Percentiles rank a stretch among this genome's conserved stretches.
phyloP scores from a whole-genome alignment of 2,888 invertebrate species.

The Tubulanus polymorphus region DNA sequence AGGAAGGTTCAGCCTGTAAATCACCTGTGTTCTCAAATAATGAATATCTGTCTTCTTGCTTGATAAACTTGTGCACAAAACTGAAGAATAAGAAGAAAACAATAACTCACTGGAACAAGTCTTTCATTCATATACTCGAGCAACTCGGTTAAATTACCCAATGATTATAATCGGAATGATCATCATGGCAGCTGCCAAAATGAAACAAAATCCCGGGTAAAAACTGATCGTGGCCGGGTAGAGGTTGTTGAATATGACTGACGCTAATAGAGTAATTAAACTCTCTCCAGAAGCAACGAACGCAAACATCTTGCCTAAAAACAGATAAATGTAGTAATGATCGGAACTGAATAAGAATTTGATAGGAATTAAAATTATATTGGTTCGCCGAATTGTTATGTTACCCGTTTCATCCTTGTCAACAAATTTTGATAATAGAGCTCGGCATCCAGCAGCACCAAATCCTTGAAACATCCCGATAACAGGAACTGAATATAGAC shows the following conservation, averaged over 20 bases:
- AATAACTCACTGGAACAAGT: no score
- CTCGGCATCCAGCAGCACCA: slow-evolving; percentile 52
- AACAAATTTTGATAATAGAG: slow-evolving; percentile 53
- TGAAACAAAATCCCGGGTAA: slow-evolving; percentile 47
- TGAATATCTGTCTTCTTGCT: no score
- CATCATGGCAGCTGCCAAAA: slow-evolving; percentile 31
- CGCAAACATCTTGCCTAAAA: slow-evolving; percentile 52
- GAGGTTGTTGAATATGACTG: slow-evolving; percentile 52
- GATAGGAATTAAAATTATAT: no score
- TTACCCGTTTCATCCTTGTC: slow-evolving; percentile 53
- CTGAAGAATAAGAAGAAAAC: no score
- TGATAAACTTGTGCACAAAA: no score
- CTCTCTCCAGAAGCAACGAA: slow-evolving; percentile 54
- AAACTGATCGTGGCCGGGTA: slow-evolving; percentile 42
- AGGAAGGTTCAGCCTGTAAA: no score
- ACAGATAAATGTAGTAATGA: neutral
- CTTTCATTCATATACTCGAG: no score
- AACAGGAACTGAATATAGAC: slow-evolving; percentile 45
- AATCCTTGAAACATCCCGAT: slow-evolving; percentile 50
- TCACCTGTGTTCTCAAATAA: no score
- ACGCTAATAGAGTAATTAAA: slow-evolving; percentile 50
- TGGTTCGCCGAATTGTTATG: neutral
- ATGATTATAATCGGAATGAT: slow-evolving; percentile 13
- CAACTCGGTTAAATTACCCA: slow-evolving; percentile 4
- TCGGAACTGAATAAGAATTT: no score